These are phyloP conservation scores for Drosophila koepferae DNA, from an alignment of 2,888 invertebrate species.

Conservation along the genomic window DNA sequence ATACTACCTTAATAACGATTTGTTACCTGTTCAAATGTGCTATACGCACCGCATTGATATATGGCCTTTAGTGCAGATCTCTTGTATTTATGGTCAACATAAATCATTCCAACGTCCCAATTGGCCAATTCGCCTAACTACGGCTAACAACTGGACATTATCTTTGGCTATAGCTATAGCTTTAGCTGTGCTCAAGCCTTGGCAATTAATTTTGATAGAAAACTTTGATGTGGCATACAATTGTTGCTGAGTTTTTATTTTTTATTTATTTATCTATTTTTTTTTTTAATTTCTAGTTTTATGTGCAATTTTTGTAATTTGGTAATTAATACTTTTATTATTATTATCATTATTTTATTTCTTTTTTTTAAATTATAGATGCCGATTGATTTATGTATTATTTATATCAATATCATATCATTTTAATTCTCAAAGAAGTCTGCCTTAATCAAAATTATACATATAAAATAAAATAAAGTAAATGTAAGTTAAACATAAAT, in stretches of 20 bases:
- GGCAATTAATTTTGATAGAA: background rate
- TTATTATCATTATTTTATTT: background rate
- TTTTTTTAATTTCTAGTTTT: too few relatives aligned
- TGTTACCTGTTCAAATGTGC: conserved; percentile 22
- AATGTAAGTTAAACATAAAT: too few relatives aligned
- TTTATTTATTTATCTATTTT: too few relatives aligned
- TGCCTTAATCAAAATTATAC: too few relatives aligned
- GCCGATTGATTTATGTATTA: too few relatives aligned
- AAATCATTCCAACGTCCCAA: conserved; percentile 14
- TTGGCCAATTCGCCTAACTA: background rate
- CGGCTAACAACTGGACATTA: background rate
- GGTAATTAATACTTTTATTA: background rate
- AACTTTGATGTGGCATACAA: background rate
- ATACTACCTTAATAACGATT: conserved; percentile 19
- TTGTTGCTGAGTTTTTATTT: background rate
- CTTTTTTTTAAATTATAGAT: background rate
- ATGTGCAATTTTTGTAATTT: background rate
- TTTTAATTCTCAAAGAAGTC: too few relatives aligned
- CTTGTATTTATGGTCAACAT: conserved; percentile 12
- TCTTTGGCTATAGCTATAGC: background rate
- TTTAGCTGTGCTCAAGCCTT: background rate
- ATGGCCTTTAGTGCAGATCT: conserved; percentile 15
- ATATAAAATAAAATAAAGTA: too few relatives aligned
- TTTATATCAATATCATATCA: too few relatives aligned
- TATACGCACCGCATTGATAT: conserved; percentile 10